These are phyloP conservation scores for Drosophila gaucha DNA, from an alignment of 2,888 invertebrate genomes.

Conservation along the genomic window DNA sequence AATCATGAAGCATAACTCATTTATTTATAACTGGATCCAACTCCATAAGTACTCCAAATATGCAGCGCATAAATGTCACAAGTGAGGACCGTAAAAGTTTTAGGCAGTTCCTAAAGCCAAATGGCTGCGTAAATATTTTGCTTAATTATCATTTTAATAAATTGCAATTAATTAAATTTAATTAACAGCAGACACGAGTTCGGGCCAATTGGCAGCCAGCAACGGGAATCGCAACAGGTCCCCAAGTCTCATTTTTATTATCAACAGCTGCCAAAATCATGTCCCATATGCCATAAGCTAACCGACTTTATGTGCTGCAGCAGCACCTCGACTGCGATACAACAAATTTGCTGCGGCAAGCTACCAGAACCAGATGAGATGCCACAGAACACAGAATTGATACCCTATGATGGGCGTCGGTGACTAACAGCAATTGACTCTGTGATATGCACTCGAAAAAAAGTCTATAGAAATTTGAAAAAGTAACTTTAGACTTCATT, in stretches of 20 bases:
- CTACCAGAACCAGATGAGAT: constrained; percentile 36
- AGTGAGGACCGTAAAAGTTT: constrained; percentile 13
- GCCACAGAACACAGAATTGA: not conserved
- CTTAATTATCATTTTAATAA: constrained; percentile 67
- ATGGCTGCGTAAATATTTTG: constrained; percentile 29
- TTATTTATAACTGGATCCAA: constrained; percentile 23
- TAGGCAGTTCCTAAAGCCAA: too few species aligned
- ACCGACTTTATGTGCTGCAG: constrained; percentile 66
- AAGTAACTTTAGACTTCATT: too few species aligned
- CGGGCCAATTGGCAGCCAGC: constrained; percentile 28
- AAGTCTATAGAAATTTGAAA: too few species aligned
- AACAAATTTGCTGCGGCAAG: constrained; percentile 66
- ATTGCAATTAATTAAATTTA: constrained; percentile 80
- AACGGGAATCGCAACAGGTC: constrained; percentile 30
- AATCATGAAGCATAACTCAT: constrained; percentile 38
- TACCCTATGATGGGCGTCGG: constrained; percentile 25
- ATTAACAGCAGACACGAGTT: constrained; percentile 62
- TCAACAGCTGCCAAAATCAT: constrained; percentile 79
- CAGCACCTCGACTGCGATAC: constrained; percentile 39
- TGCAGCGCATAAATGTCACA: constrained; percentile 30
- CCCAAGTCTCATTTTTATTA: constrained; percentile 74
- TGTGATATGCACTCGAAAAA: constrained; percentile 25
- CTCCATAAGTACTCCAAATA: constrained; percentile 15
- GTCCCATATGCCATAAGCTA: constrained; percentile 74
- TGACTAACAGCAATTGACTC: constrained; percentile 45